phyloP scores from a whole-genome alignment of 2,797 vertebrate genomes.

The Benthosema pterotum region DNA sequence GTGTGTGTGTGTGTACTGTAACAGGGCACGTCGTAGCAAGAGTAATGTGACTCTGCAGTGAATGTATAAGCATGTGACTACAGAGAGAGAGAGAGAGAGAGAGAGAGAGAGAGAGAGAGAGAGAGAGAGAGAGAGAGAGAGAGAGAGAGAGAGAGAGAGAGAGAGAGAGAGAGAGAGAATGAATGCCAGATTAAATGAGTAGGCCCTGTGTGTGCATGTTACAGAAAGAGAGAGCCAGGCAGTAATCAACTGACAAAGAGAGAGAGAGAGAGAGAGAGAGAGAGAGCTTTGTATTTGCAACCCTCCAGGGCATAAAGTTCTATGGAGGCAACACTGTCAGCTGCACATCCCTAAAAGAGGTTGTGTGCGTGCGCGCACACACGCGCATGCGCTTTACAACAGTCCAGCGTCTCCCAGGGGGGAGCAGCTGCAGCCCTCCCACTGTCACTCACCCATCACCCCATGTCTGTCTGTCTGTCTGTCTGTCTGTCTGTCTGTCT shows the following conservation, averaged over 20 bases:
- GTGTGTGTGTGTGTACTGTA: slow-evolving; percentile 3
- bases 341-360: slow-evolving; percentile 17
- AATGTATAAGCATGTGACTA: slow-evolving; percentile 27
- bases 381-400: neutral
- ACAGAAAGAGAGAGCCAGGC: slow-evolving; percentile 3
- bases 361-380: slow-evolving; percentile 1
- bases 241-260: neutral
- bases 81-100: neutral
- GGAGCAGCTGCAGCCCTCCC: slow-evolving; percentile 18
- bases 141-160: neutral
- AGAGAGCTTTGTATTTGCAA: slow-evolving; percentile 18
- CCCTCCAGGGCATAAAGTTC: slow-evolving; percentile 20
- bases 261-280: slow-evolving; percentile 15
- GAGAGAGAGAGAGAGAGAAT: neutral
- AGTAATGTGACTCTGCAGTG: slow-evolving; percentile 40
- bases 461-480: neutral
- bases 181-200: neutral
- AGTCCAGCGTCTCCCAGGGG: slow-evolving; percentile 5
- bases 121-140: neutral
- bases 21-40: slow-evolving; percentile 27
- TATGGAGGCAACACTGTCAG: slow-evolving; percentile 17
- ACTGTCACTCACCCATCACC: too few species aligned
- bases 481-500: neutral
- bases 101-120: too few species aligned
- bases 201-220: slow-evolving; percentile 6